These are phyloP conservation scores for Cryptus armator DNA, from an alignment of 2,888 invertebrate genomes.

Conservation along the genomic window DNA sequence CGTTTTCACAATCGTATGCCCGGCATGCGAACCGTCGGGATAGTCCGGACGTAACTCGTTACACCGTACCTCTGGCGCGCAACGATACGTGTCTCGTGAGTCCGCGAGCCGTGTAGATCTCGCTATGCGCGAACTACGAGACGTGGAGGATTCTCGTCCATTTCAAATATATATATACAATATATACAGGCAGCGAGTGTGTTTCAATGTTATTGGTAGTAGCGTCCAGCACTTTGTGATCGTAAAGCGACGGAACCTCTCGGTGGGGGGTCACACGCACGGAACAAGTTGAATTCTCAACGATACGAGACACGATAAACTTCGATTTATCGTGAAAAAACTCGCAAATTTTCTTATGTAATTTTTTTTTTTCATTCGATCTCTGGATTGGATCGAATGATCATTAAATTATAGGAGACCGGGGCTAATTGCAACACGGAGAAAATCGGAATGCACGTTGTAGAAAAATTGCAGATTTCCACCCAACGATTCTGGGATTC, in stretches of 20 bases:
- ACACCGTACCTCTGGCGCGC: constrained; percentile 58
- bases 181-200: constrained; percentile 5
- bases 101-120: constrained; percentile 38
- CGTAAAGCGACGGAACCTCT: constrained; percentile 46
- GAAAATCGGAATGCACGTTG: too few species aligned
- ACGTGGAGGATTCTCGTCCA: constrained; percentile 38
- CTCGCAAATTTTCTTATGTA: not conserved
- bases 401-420: too few species aligned
- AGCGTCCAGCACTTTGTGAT: constrained; percentile 47
- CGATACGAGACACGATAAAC: not conserved
- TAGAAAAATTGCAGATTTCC: too few species aligned
- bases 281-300: constrained; percentile 37
- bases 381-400: not conserved
- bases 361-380: not conserved
- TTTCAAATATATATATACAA: constrained; percentile 21
- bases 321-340: not conserved
- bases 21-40: constrained; percentile 47
- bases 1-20: constrained; percentile 54
- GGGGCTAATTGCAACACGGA: too few species aligned
- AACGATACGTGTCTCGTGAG: constrained; percentile 55
- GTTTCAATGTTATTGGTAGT: constrained; percentile 12
- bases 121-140: constrained; percentile 34
- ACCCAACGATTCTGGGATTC: too few species aligned
- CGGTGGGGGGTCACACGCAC: constrained; percentile 30
- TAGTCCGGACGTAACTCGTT: constrained; percentile 63